These are phyloP conservation scores for Trachymyrmex cornetzi DNA, from an alignment of 1,140 invertebrate species.

Conservation along the genomic window DNA sequence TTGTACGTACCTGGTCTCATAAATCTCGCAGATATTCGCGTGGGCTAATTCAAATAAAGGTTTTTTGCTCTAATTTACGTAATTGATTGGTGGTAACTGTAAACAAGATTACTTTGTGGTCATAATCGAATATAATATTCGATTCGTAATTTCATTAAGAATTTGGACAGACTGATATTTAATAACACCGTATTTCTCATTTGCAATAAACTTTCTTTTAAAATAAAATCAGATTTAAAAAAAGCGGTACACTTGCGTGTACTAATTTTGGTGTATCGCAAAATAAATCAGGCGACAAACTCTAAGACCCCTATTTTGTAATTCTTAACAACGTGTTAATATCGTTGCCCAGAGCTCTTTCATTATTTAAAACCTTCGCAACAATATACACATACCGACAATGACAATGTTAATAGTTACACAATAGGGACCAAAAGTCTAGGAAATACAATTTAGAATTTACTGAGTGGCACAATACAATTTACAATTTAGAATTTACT, in stretches of 20 bases:
- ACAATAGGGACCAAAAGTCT: too few relatives aligned
- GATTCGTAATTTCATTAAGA: slow-evolving; percentile 8
- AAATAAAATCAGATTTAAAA: neutral
- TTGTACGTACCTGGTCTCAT: neutral
- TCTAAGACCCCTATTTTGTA: too few relatives aligned
- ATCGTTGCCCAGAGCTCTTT: too few relatives aligned
- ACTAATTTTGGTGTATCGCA: neutral
- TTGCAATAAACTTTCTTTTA: neutral
- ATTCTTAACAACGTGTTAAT: too few relatives aligned
- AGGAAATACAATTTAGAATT: neutral
- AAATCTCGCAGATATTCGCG: slow-evolving; percentile 1
- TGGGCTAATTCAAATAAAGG: neutral
- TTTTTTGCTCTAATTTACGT: slow-evolving; percentile 30
- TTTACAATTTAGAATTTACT: neutral
- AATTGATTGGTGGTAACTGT: neutral
- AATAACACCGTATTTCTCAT: neutral
- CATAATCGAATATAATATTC: neutral
- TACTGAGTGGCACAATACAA: neutral
- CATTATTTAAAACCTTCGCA: too few relatives aligned
- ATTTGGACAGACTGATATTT: neutral
- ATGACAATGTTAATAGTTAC: too few relatives aligned
- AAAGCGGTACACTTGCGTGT: neutral
- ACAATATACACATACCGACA: too few relatives aligned
- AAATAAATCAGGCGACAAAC: neutral
- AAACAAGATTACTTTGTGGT: neutral